Percentiles rank a stretch among this genome's conserved stretches.
These are phyloP conservation scores for Dipodomys ordii DNA, from an alignment of 2,113 vertebrate species.

Conservation along the genomic window DNA sequence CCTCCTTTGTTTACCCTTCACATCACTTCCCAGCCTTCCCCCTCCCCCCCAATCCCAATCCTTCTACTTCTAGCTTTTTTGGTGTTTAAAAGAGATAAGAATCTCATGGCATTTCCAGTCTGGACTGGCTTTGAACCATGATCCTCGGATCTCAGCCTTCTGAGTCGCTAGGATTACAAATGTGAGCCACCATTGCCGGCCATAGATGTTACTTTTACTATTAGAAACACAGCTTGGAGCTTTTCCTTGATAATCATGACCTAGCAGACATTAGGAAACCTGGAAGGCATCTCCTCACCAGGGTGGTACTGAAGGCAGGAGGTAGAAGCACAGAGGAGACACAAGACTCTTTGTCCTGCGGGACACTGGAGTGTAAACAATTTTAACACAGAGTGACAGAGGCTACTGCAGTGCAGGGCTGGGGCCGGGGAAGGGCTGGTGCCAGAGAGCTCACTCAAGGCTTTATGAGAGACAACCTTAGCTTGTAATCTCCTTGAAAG, in stretches of 20 bases:
- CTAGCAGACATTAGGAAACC: background rate
- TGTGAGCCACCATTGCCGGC: too few relatives aligned
- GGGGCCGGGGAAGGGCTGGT: too few relatives aligned
- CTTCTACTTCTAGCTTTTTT: too few relatives aligned
- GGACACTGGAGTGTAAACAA: background rate
- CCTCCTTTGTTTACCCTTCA: too few relatives aligned
- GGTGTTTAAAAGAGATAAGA: too few relatives aligned
- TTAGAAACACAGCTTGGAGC: background rate
- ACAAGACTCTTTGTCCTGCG: background rate
- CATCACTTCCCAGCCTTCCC: too few relatives aligned
- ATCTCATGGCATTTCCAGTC: too few relatives aligned
- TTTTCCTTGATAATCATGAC: constrained; percentile 12
- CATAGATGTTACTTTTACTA: background rate
- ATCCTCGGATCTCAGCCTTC: too few relatives aligned
- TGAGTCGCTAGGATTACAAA: too few relatives aligned
- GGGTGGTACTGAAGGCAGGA: background rate
- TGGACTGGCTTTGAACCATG: too few relatives aligned
- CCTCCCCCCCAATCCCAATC: too few relatives aligned
- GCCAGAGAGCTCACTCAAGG: background rate
- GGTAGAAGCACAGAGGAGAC: background rate
- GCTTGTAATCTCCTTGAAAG: background rate
- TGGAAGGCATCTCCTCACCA: background rate
- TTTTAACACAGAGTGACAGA: background rate
- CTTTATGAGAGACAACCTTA: background rate
- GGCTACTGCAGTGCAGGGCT: background rate